Evolutionary conservation across 2,797 vertebrate genomes (phyloP).

Genomic region (Gymnothorax javanicus): DNA sequence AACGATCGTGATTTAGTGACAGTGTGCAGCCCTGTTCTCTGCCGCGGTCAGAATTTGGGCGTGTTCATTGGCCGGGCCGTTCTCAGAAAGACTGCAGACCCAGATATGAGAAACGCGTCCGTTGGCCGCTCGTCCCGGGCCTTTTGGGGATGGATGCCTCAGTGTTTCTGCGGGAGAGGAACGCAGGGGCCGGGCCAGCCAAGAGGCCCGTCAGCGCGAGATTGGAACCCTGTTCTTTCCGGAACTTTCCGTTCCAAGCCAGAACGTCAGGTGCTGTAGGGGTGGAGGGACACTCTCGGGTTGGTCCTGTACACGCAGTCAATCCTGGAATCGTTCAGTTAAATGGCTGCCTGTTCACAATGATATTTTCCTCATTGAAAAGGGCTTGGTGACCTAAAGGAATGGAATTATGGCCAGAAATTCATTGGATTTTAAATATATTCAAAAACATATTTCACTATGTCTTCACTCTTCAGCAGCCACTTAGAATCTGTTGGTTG

Average conservation of each 20-base stretch:
- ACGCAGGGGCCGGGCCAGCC: background rate
- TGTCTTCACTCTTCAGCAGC: background rate
- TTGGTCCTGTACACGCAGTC: too few relatives aligned
- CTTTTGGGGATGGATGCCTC: constrained; percentile 48
- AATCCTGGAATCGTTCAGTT: background rate
- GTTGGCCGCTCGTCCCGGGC: constrained; percentile 59
- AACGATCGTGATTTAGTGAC: background rate
- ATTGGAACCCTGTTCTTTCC: constrained; percentile 64
- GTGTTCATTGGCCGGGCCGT: constrained; percentile 54
- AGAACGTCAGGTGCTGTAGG: background rate
- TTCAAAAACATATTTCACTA: background rate
- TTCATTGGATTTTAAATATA: too few relatives aligned
- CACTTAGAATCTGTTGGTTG: background rate
- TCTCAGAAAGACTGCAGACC: constrained; percentile 60
- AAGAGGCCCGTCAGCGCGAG: constrained; percentile 7
- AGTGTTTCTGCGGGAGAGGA: constrained; percentile 58
- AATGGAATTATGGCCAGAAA: too few relatives aligned
- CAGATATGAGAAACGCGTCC: constrained; percentile 79
- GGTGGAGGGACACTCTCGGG: background rate
- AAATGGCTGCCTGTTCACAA: background rate
- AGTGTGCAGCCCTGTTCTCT: background rate
- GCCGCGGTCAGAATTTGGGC: constrained; percentile 53
- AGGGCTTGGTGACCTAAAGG: too few relatives aligned
- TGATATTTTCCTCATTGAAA: too few relatives aligned
- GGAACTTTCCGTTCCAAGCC: constrained; percentile 69